Conservation (phyloP, 2,113 vertebrate genomes). For the Elachura formosa region DNA sequence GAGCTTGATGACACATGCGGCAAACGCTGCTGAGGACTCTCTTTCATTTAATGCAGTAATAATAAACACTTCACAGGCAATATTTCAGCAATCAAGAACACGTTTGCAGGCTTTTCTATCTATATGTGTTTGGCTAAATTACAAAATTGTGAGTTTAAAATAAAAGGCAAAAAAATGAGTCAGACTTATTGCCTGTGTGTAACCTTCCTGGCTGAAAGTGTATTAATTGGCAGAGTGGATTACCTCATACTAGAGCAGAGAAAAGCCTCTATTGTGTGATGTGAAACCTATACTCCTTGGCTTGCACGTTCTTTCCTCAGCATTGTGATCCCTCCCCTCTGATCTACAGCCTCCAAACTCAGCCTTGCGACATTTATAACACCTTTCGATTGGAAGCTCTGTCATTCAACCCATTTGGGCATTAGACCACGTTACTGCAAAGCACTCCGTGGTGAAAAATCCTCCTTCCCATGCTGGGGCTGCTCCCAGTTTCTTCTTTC, state of each 20-base stretch:
- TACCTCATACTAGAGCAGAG: conserved; percentile 34
- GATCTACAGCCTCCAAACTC: neutral
- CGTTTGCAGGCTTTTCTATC: conserved; percentile 36
- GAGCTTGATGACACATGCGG: conserved; percentile 28
- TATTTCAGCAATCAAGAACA: conserved; percentile 47
- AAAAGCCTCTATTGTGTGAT: conserved; percentile 37
- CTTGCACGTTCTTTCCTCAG: neutral
- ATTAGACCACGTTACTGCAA: neutral
- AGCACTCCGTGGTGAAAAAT: neutral
- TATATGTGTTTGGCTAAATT: conserved; percentile 31
- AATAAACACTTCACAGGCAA: conserved; percentile 54
- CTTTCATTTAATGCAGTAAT: conserved; percentile 40
- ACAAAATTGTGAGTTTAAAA: neutral
- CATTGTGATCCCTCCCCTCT: neutral
- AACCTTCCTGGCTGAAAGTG: conserved; percentile 18
- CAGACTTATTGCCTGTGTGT: conserved; percentile 34
- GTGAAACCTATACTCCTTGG: neutral
- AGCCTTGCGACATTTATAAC: neutral
- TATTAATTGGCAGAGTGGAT: conserved; percentile 46
- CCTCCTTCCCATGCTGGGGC: accelerated
- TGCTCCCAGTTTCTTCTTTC: neutral
- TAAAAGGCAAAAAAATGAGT: conserved; percentile 19
- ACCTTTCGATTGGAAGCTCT: neutral
- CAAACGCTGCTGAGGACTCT: neutral
- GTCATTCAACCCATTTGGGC: neutral